Conservation (phyloP, 2,113 vertebrate genomes). For the Illadopsis cleaveri region DNA sequence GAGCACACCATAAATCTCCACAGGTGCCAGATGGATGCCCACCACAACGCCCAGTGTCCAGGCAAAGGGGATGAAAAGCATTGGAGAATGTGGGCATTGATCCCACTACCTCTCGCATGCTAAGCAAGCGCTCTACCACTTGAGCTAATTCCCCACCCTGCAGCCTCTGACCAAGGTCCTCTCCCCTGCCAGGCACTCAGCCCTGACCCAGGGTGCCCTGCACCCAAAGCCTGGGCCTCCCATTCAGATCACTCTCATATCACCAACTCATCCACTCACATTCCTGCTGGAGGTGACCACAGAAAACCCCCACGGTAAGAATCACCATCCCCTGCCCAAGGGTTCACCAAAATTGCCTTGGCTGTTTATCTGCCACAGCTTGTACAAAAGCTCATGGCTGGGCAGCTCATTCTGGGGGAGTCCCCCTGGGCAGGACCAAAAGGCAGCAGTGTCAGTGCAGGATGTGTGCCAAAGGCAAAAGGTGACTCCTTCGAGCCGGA, state of each 20-base stretch:
- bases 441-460: rapidly evolving
- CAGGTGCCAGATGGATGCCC: no score
- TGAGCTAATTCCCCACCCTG: background rate
- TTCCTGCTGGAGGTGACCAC: no score
- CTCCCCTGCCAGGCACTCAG: background rate
- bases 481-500: background rate
- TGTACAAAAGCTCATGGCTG: no score
- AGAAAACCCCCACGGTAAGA: rapidly evolving
- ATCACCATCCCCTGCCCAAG: no score
- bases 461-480: background rate
- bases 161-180: background rate
- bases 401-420: no score
- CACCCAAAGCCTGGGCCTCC: no score
- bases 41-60: rapidly evolving
- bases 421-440: rapidly evolving
- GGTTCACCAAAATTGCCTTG: no score
- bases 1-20: no score
- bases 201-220: background rate
- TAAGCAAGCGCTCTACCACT: background rate
- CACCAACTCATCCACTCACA: no score
- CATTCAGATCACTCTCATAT: no score
- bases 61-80: background rate
- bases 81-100: background rate
- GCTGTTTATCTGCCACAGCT: no score
- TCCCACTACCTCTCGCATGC: slow-evolving; percentile 39